phyloP scores from a whole-genome alignment of 1,140 invertebrate species.

The Caenorhabditis latens region DNA sequence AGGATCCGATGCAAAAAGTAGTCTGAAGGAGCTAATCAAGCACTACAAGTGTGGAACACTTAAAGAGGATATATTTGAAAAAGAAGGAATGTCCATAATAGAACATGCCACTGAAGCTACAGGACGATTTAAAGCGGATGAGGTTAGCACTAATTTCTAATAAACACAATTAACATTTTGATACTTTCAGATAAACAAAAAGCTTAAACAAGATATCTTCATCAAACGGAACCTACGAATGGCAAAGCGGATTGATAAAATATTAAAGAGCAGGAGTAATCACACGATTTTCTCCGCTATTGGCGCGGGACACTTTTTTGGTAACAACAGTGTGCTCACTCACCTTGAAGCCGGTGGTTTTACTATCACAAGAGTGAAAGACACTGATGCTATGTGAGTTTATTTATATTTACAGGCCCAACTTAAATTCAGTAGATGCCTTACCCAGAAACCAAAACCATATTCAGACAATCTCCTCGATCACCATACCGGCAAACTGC shows the following conservation, averaged over 20 bases:
- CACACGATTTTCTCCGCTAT: slow-evolving; percentile 52
- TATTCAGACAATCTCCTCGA: slow-evolving; percentile 4
- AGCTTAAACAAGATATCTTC: slow-evolving; percentile 57
- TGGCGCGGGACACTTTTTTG: slow-evolving; percentile 62
- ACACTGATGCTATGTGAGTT: slow-evolving; percentile 48
- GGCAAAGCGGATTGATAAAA: slow-evolving; percentile 51
- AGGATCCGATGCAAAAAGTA: not conserved
- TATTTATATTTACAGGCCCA: not conserved
- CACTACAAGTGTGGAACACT: slow-evolving; percentile 58
- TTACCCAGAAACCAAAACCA: too few relatives aligned
- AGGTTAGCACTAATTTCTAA: not conserved
- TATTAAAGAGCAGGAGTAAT: not conserved
- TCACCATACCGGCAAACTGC: slow-evolving; percentile 21
- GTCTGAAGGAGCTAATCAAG: slow-evolving; percentile 35
- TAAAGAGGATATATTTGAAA: slow-evolving; percentile 7
- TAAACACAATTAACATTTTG: too few relatives aligned
- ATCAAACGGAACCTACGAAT: slow-evolving; percentile 52
- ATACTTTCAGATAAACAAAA: slow-evolving; percentile 52
- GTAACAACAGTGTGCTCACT: slow-evolving; percentile 39
- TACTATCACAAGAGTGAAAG: not conserved
- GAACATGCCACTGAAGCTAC: slow-evolving; percentile 22
- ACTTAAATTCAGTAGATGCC: too few relatives aligned
- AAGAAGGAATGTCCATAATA: slow-evolving; percentile 37
- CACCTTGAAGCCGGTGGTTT: slow-evolving; percentile 29
- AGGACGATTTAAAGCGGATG: not conserved